Base-by-base conservation (phyloP, 2,113 vertebrate species). In the Gyps fulvus region DNA sequence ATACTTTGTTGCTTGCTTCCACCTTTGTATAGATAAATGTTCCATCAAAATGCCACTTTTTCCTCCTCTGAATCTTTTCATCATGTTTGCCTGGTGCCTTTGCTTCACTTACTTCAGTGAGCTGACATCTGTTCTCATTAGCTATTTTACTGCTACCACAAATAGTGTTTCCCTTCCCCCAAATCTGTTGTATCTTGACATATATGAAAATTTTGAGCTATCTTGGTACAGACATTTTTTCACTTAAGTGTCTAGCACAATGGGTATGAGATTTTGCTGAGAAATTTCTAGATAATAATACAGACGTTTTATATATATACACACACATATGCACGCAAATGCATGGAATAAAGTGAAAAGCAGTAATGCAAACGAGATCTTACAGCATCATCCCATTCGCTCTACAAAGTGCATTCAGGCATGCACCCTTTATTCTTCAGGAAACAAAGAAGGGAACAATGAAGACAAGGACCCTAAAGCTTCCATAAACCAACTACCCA, bases 41-140 rank as follows among this genome's bases (percentile, higher is more conserved):
- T 85, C 85, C 85, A 66, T 54, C 66, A 91, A 79, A 88, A 88
- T 21, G 49, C 49, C 82, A 77, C 71, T 88, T 79, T 66, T 38
- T 59, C 78, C 78, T 94, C 54, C 70, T 58, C 83, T 80, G 26
- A 96, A 70, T 89, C 93, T 80, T 83, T 76, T 83, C 62, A 77
- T 85, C 93, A 42, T 66, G 71, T 91, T 47, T 95, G 90, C 74
- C 81, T 90, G 78, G 78, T 94, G 95, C 58, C 87, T 95, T 88
- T 90, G 82, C 85, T 71, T 96, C 87, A n/a, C 90, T 95, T 79
- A 70, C 78, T 96, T 97, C 90, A 96, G 87, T 69, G 66, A 96
- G 90, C 93, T 96, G 96, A 96, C 96, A 96, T 96, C 96, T 97
- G 96, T 97, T 96, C 96, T 97, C 96, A 97, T 96, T 96, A 97